Percentiles rank a stretch among this genome's conserved stretches.
Conservation (phyloP, 2,797 vertebrate genomes). For the Mus minutoides region DNA sequence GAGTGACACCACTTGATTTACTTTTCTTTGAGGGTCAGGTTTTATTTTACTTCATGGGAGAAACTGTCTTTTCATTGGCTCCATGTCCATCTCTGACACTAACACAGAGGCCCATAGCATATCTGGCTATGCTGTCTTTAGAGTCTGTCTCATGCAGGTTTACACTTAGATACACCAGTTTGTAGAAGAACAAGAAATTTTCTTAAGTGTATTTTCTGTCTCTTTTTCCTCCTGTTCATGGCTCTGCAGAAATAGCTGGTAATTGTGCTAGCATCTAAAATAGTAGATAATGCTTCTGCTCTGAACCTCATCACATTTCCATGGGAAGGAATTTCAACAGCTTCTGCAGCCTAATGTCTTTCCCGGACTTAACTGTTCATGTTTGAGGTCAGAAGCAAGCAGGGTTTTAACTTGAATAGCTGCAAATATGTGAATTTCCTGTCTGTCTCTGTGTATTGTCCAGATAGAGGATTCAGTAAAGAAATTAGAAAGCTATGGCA, state of each 20-base stretch:
- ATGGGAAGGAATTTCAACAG: neutral
- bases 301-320: neutral
- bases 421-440: conserved; percentile 1
- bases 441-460: neutral
- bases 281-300: neutral
- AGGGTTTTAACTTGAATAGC: neutral
- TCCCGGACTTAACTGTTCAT: conserved; percentile 1
- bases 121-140: neutral
- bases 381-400: neutral
- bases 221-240: neutral
- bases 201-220: neutral
- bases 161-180: neutral
- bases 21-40: neutral
- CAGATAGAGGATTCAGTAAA: neutral
- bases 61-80: neutral
- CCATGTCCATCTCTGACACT: neutral
- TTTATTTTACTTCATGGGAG: neutral
- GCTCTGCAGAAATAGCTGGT: neutral
- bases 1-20: neutral
- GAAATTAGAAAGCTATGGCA: neutral
- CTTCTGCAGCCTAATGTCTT: conserved; percentile 7
- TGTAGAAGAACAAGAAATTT: neutral
- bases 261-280: neutral
- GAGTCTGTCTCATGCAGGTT: neutral
- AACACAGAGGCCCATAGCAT: neutral